Evolutionary conservation across 1,140 invertebrate species (phyloP).

Genomic region (Cepaea nemoralis): DNA sequence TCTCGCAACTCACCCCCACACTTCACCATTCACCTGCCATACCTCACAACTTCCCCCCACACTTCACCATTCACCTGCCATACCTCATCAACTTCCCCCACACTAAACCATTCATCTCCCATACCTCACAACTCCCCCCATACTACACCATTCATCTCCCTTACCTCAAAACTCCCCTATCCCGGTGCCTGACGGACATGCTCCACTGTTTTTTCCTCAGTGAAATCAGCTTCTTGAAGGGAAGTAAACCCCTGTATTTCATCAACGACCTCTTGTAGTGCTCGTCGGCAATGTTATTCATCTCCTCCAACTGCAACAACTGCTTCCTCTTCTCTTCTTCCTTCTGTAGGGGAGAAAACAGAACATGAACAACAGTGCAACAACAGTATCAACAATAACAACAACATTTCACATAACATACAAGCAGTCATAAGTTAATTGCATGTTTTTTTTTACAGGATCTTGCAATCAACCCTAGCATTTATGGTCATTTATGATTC

Average conservation of each 20-base stretch:
- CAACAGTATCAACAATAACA: no score
- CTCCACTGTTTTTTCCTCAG: conserved; percentile 21
- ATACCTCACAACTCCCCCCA: no score
- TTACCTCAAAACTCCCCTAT: conserved; percentile 19
- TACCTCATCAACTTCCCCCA: no score
- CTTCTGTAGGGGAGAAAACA: conserved; percentile 17
- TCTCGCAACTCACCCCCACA: no score
- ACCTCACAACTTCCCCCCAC: no score
- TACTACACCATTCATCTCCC: no score
- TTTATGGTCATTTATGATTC: no score
- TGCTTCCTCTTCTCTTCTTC: conserved; percentile 57
- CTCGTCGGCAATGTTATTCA: conserved; percentile 54
- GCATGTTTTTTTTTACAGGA: no score
- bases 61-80: no score
- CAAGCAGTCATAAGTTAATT: neutral
- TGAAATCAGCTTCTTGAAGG: conserved; percentile 59
- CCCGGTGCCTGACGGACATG: conserved; percentile 14
- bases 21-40: no score
- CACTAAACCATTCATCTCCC: no score
- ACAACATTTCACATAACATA: neutral
- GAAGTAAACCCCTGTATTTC: conserved; percentile 63
- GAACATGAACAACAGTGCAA: neutral
- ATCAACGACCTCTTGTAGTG: conserved; percentile 59
- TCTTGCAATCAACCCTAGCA: no score
- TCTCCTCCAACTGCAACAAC: conserved; percentile 52